Evolutionary conservation across 2,113 vertebrate genomes (phyloP).

Genomic region (Salvelinus namaycush): DNA sequence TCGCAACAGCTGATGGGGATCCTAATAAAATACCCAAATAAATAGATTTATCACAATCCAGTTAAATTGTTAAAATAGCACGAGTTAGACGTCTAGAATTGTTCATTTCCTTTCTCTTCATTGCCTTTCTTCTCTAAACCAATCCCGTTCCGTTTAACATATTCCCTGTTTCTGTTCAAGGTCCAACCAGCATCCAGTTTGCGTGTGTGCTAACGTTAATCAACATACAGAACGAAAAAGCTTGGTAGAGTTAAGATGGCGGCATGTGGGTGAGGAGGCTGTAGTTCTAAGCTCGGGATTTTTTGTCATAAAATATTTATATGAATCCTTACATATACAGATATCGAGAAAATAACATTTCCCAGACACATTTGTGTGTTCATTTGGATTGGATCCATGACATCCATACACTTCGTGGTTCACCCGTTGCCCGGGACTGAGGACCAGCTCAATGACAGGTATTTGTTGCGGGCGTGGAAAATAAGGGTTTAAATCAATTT

Average conservation of each 20-base stretch:
- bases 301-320: constrained; percentile 63
- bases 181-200: constrained; percentile 55
- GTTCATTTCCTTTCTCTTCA: neutral
- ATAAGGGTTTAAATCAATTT: constrained; percentile 40
- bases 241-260: constrained; percentile 90
- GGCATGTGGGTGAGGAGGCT: constrained; percentile 85
- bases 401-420: constrained; percentile 97
- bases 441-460: constrained; percentile 99
- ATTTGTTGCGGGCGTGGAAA: constrained; percentile 66
- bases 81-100: neutral
- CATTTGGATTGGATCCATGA: constrained; percentile 80
- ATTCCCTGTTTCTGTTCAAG: constrained; percentile 56
- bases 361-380: constrained; percentile 51
- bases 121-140: constrained; percentile 55
- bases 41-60: neutral
- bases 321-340: constrained; percentile 55
- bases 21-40: too few species aligned
- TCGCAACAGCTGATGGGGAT: too few species aligned
- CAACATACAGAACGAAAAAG: constrained; percentile 79
- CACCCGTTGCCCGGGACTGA: constrained; percentile 96
- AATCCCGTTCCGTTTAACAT: constrained; percentile 61
- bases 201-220: constrained; percentile 55
- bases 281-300: constrained; percentile 72
- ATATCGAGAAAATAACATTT: constrained; percentile 50
- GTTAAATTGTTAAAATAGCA: neutral